Evolutionary conservation across 2,888 invertebrate genomes (phyloP), one percentile per base, ranked within the genome.

Genomic region (Macrophya annulata): DNA sequence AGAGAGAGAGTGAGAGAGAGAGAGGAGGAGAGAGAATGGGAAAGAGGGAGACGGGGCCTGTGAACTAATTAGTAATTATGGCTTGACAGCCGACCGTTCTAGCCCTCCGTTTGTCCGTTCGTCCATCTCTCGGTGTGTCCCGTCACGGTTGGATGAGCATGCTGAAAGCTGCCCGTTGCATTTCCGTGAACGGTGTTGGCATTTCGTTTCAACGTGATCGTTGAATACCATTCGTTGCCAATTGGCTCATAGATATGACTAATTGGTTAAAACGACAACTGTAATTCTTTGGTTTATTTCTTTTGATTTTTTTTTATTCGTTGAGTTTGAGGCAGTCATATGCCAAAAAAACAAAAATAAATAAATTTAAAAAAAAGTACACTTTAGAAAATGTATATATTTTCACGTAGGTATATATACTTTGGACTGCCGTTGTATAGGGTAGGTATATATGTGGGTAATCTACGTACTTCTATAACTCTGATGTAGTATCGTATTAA

Each of bases 21-120:
- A 51, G 9, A 15, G 8, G 9, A 15, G 8, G 37, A 25, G 4
- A 21, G 31, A 55, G 55, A n/a, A 37, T 25, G 17, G 40, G 55
- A 17, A 1, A 15, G 37, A 31, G 59, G 25, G 62, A 15, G 43
- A 8, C 4, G 17, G 40, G 45, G 48, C 31, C 48, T 51, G 90
- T 88, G 89, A 87, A 89, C 91, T 93, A 93, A 93, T 93, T 93
- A 93, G 91, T 91, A 92, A 93, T 92, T 93, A 90, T 89, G 87
- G 90, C 88, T 90, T 90, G 91, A 90, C 90, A 90, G 88, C 88
- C 89, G 88, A 88, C 88, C 88, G 88, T 89, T 90, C 87, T 87
- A 85, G 86, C 87, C 88, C 87, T 86, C 88, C 87, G 71, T 82
- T 68, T 48, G 45, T 68, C 68, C 85, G 40, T 65, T 59, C 65